A percentile compares a stretch with the other conserved stretches of the same genome.
Conservation (phyloP, 2,888 invertebrate species). For the Aricia artaxerxes region DNA sequence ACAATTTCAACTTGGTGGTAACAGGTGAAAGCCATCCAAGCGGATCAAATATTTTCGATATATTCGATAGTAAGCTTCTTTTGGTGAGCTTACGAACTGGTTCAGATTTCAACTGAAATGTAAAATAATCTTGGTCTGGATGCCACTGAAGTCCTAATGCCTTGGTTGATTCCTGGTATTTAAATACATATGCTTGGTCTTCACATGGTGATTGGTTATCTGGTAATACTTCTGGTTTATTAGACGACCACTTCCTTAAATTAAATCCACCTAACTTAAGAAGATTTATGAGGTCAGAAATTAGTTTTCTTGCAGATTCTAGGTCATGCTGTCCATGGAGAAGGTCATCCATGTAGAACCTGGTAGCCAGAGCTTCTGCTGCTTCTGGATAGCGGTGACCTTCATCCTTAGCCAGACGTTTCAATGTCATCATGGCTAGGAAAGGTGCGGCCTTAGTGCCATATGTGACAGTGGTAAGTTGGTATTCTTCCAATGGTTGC, state of each 20-base stretch:
- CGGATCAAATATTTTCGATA: conserved; percentile 26
- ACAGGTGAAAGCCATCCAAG: conserved; percentile 24
- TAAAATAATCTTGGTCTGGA: too few species aligned
- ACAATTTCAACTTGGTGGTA: not conserved
- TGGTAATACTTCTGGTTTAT: not conserved
- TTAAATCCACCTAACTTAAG: conserved; percentile 27
- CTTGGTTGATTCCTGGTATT: conserved; percentile 17
- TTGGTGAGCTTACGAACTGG: conserved; percentile 9
- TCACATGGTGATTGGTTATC: not conserved
- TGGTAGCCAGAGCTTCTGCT: too few species aligned
- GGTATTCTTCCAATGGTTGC: too few species aligned
- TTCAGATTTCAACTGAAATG: too few species aligned
- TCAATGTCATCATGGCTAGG: conserved; percentile 42
- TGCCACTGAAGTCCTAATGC: not conserved
- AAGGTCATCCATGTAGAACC: too few species aligned
- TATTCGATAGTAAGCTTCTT: conserved; percentile 22
- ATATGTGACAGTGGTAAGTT: conserved; percentile 21
- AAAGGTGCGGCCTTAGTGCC: conserved; percentile 40
- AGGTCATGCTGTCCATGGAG: conserved; percentile 4
- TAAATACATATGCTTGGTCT: conserved; percentile 17
- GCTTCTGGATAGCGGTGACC: too few species aligned
- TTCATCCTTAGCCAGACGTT: too few species aligned
- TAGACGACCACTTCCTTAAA: conserved; percentile 30
- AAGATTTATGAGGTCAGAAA: conserved; percentile 21
- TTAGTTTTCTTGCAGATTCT: not conserved